A percentile compares a stretch with the other conserved stretches of the same genome.
These are phyloP conservation scores for Epinephelus moara DNA, from an alignment of 2,113 vertebrate genomes.

Conservation along the genomic window DNA sequence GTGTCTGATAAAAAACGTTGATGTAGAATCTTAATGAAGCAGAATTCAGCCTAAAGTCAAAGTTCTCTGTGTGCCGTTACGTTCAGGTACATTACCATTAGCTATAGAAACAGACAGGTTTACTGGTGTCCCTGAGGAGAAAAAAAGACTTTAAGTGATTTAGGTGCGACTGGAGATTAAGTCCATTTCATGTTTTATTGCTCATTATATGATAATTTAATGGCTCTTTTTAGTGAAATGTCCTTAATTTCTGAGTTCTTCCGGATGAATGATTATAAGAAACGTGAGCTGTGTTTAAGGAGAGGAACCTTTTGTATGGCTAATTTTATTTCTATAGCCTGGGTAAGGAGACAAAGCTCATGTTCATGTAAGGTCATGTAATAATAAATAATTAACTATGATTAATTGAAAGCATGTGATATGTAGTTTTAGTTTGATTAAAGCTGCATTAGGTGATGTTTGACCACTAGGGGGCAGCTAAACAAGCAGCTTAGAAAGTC, in stretches of 20 bases:
- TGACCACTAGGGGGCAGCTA: background rate
- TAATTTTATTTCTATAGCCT: background rate
- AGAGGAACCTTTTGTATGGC: background rate
- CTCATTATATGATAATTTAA: slow-evolving; percentile 11
- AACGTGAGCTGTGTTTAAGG: background rate
- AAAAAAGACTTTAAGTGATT: background rate
- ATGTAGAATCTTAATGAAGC: background rate
- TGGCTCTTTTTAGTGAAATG: slow-evolving; percentile 5
- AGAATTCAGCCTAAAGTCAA: background rate
- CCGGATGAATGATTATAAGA: background rate
- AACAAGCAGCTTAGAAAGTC: background rate
- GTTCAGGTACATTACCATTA: background rate
- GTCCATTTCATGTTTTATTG: background rate
- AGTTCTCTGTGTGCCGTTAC: background rate
- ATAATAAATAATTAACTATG: background rate
- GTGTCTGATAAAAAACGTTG: too few species aligned
- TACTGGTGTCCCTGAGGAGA: background rate
- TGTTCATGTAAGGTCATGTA: background rate
- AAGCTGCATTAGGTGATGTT: background rate
- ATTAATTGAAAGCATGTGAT: background rate
- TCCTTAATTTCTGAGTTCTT: background rate
- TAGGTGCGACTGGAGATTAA: background rate
- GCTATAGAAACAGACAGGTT: background rate
- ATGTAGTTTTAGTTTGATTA: background rate
- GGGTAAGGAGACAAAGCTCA: too few species aligned